phyloP scores from a whole-genome alignment of 2,888 invertebrate genomes.

The Crepidodera aurea region DNA sequence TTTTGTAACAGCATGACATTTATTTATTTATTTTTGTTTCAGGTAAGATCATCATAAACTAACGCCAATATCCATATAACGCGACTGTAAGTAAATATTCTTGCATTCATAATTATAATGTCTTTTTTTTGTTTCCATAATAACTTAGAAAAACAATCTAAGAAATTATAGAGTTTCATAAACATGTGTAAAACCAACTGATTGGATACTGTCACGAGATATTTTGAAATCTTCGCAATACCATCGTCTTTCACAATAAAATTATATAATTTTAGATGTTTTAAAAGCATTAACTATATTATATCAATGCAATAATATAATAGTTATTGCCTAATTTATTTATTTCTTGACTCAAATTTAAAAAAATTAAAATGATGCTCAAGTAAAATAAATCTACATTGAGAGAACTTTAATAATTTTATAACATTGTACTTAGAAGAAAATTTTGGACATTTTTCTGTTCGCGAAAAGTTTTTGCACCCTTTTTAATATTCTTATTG shows the following conservation, averaged over 20 bases:
- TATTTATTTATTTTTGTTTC: not conserved
- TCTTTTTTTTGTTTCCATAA: not conserved
- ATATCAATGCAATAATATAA: too few relatives aligned
- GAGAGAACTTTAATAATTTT: too few relatives aligned
- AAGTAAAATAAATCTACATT: too few relatives aligned
- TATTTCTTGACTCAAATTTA: too few relatives aligned
- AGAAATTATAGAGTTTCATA: constrained; percentile 12
- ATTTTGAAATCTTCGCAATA: not conserved
- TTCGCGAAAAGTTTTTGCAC: too few relatives aligned
- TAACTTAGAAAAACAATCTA: not conserved
- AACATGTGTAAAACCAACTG: not conserved
- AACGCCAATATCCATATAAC: not conserved
- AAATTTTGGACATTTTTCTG: too few relatives aligned
- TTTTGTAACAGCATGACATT: not conserved
- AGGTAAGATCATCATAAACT: not conserved
- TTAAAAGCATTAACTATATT: not conserved
- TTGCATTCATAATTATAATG: too few relatives aligned
- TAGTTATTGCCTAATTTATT: too few relatives aligned
- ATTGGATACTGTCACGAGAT: constrained; percentile 10
- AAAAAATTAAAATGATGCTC: too few relatives aligned
- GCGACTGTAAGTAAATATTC: not conserved
- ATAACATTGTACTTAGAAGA: too few relatives aligned
- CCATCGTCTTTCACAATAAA: not conserved
- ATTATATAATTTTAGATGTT: not conserved
- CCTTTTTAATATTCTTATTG: too few relatives aligned